Evolutionary conservation across 2,888 invertebrate genomes (phyloP).

Genomic region (Tetragonisca angustula): DNA sequence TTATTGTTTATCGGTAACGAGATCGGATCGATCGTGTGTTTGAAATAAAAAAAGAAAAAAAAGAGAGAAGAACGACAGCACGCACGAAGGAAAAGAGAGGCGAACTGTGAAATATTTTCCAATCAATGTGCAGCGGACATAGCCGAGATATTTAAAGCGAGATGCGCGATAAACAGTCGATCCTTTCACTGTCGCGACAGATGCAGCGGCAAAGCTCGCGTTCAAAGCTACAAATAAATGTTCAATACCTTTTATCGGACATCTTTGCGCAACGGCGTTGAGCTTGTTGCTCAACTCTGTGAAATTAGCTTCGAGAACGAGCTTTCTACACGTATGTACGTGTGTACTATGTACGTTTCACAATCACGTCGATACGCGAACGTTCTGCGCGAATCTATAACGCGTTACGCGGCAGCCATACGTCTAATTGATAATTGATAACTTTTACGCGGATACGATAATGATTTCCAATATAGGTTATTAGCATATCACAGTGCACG

Average conservation of each 20-base stretch:
- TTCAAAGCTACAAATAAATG: conserved; percentile 41
- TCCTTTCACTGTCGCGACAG: conserved; percentile 11
- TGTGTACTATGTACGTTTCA: conserved; percentile 35
- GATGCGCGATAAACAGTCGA: conserved; percentile 25
- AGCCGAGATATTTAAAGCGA: conserved; percentile 43
- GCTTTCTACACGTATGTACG: conserved; percentile 6
- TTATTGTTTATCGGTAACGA: background rate
- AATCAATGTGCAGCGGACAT: conserved; percentile 1
- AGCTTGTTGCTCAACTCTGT: conserved; percentile 37
- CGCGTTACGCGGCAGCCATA: conserved; percentile 21
- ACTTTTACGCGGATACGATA: conserved; percentile 28
- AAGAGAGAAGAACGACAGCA: background rate
- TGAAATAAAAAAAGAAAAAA: conserved; percentile 18
- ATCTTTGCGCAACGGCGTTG: conserved; percentile 25
- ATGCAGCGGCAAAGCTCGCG: background rate
- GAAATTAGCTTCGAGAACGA: conserved; percentile 57
- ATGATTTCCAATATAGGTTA: conserved; percentile 2
- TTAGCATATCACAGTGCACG: background rate
- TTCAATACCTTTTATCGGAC: conserved; percentile 32
- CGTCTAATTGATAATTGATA: conserved; percentile 36
- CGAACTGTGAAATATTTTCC: conserved; percentile 12
- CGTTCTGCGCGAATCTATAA: conserved; percentile 6
- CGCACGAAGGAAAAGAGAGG: background rate
- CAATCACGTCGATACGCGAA: conserved; percentile 30
- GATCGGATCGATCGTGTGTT: background rate